Base-by-base conservation (phyloP, 2,113 vertebrate species). In the Saccopteryx bilineata region DNA sequence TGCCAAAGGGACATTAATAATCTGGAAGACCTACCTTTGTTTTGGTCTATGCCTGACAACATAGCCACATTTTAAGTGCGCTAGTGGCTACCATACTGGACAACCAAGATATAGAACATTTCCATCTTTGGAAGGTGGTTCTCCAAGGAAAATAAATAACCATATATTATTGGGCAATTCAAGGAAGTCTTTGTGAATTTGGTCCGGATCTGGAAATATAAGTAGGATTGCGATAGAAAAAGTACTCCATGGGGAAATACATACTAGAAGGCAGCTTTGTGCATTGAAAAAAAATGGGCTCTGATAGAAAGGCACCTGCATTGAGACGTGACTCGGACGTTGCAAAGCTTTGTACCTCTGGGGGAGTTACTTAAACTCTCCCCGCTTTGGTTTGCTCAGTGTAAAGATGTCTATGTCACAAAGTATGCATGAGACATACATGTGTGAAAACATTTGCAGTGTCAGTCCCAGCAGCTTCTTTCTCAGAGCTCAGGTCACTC, bases 111-210 rank as follows among this genome's bases (percentile, higher is more conserved):
- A 48, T 9, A 76, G 60, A 76, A 69, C 7, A 61, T 84, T 56
- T 93, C 61, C 52, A 63, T n/a, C 65, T 86, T 92, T 8, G 24
- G 17, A 65, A 65, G 60, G 31, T 56, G 65, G 15, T 88, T 95
- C 61, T 91, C 24, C 83, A 79, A 93, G 31, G 60, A 95, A 66
- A 93, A 54, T 90, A 91, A 90, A 87, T 80, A n/a, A 31, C n/a
- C 18, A 23, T 50, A 83, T 84, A 91, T 54, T 87, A 50, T 24
- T 31, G 24, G 26, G 21, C 7, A 66, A 46, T 75, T 93, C 52
- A 80, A 54, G 54, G 39, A 80, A 74, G 18, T 76, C 61, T 87
- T 63, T 91, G 31, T 75, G 50, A 76, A 39, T 81, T 81, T 93
- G 76, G 46, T 46, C 12, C 31, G 31, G 72, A 93, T 4, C 4